Percentiles rank a stretch among this genome's conserved stretches.
phyloP scores from a whole-genome alignment of 2,113 vertebrate species.

The Jaculus jaculus region DNA sequence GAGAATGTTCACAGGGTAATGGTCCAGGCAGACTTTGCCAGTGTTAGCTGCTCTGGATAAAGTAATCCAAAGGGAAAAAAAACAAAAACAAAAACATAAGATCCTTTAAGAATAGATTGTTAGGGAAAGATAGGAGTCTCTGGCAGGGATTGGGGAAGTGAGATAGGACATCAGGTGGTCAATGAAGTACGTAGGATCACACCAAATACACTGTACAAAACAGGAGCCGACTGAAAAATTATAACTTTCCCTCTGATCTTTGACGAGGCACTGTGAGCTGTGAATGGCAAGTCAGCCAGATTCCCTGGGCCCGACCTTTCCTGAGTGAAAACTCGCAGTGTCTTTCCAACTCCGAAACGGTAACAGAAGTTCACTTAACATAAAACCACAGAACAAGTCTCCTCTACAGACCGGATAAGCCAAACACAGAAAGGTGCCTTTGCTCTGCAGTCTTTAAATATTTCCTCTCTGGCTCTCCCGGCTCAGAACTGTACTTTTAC shows the following conservation, averaged over 20 bases:
- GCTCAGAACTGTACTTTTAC: neutral
- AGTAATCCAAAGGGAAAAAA: neutral
- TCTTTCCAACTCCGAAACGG: neutral
- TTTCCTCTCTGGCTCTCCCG: neutral
- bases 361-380: neutral
- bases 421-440: rapidly evolving
- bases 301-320: neutral
- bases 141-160: rapidly evolving
- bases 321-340: rapidly evolving
- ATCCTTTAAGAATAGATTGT: too few relatives aligned
- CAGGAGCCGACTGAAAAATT: rapidly evolving
- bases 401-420: neutral
- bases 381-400: neutral
- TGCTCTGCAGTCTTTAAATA: neutral
- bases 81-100: neutral
- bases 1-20: neutral
- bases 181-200: rapidly evolving
- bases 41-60: neutral
- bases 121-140: neutral
- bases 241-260: neutral
- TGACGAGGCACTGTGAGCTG: neutral
- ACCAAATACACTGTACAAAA: neutral
- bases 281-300: too few relatives aligned
- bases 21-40: neutral
- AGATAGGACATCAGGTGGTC: neutral